Conservation (phyloP, 2,113 vertebrate genomes). For the Tachuris rubrigastra region DNA sequence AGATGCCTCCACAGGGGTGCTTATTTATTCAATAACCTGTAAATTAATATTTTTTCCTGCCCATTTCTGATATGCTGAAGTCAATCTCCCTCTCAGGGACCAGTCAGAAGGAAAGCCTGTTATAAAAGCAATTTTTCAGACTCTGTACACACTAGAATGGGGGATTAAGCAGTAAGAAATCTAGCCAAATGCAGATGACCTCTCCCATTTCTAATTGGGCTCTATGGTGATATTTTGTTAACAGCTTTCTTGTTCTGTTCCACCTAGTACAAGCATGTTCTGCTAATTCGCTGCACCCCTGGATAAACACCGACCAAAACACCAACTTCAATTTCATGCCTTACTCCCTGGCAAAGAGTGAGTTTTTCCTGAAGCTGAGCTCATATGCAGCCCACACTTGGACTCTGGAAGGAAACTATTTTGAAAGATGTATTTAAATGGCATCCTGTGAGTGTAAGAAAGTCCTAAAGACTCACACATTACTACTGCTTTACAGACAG, state of each 20-base stretch:
- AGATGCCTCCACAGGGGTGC: constrained; percentile 25
- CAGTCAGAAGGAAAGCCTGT: not conserved
- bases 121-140: not conserved
- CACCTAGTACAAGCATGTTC: not conserved
- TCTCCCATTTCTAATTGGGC: not conserved
- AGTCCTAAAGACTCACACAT: not conserved
- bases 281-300: not conserved
- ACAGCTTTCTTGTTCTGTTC: not conserved
- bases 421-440: not conserved
- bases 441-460: not conserved
- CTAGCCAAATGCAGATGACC: not conserved
- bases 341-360: not conserved
- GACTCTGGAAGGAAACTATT: constrained; percentile 5
- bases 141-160: not conserved
- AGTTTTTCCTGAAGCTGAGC: constrained; percentile 17
- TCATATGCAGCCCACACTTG: not conserved
- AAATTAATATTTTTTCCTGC: constrained; percentile 34
- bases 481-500: not conserved
- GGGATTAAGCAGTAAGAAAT: not conserved
- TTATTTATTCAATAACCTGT: constrained; percentile 56
- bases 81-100: not conserved
- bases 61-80: not conserved
- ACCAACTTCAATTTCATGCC: not conserved
- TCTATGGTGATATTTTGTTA: not conserved
- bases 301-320: not conserved